Evolutionary conservation across 2,113 vertebrate species (phyloP), one percentile per base, ranked within the genome.

Genomic region (Mormyrus iriodes): DNA sequence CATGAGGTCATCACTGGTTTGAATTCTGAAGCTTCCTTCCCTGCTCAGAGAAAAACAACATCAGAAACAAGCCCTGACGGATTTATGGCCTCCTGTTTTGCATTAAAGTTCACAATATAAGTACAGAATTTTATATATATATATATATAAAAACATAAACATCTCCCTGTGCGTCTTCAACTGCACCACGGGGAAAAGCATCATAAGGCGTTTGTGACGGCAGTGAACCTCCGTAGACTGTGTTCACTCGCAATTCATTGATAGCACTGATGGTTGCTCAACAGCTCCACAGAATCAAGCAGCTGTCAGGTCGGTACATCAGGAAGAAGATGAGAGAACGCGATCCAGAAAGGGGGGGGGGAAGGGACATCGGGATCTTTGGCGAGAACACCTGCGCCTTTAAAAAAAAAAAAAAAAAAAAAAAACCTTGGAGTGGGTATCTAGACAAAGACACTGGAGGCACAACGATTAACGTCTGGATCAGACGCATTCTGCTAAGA

Each of bases 251-350:
- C 97, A 98, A 99, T 98, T 97, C 97, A 97, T 96, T 97, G 97
- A 95, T 95, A 95, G 94, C 96, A 97, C 97, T 98, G 99, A 99
- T 98, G 97, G 97, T 97, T 99, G 97, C 98, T 97, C 96, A 97
- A 97, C 97, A 97, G 97, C 96, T 97, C 97, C 97, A 97, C 96
- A 97, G 97, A 98, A 99, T 97, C 97, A 97, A 97, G 96, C 98
- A 98, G 97, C 98, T 99, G 98, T 98, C 97, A 98, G 96, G 96
- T 94, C 93, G 94, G 96, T 96, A 95, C 95, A 96, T 96, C 96
- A 96, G 94, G 94, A 96, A 94, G 91, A 96, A 94, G 91, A 96
- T 95, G 94, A 93, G 95, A 15, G 93, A 95, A 95, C 39, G 92
- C 94, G 93, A 94, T 97, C 95, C 96, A 96, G 93, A 91, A 96